A percentile compares a stretch with the other conserved stretches of the same genome.
phyloP scores from a whole-genome alignment of 2,113 vertebrate genomes.

The Campylorhamphus procurvoides region DNA sequence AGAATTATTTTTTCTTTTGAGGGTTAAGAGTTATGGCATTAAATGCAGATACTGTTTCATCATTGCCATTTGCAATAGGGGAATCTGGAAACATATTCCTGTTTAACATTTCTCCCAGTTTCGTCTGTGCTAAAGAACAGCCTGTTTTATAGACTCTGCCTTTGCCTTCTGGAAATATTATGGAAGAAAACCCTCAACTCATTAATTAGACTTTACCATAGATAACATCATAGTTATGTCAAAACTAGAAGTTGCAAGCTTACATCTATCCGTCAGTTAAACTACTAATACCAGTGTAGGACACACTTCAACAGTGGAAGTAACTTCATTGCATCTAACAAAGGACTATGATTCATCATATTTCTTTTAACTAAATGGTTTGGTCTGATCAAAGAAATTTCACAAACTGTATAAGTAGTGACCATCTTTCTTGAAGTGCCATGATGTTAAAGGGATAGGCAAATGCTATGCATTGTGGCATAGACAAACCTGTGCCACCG shows the following conservation, averaged over 20 bases:
- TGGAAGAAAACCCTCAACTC: background rate
- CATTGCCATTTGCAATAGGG: background rate
- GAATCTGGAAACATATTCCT: background rate
- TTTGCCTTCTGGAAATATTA: background rate
- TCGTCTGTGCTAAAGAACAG: background rate
- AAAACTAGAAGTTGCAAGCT: background rate
- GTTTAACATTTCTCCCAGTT: background rate
- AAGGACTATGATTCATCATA: background rate
- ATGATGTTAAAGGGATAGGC: background rate
- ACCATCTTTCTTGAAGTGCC: background rate
- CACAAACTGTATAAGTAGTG: background rate
- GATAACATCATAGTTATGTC: background rate
- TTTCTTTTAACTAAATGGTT: background rate
- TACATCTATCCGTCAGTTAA: background rate
- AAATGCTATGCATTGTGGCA: background rate
- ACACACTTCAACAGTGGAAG: background rate
- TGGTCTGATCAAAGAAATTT: background rate
- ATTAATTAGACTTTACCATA: background rate
- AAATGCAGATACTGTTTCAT: background rate
- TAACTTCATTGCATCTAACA: background rate
- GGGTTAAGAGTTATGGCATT: background rate
- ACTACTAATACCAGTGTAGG: background rate
- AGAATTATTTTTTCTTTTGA: background rate
- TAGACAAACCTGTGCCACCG: background rate
- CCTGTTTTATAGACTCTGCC: background rate